A percentile compares a stretch with the other conserved stretches of the same genome.
phyloP scores from a whole-genome alignment of 2,888 invertebrate species.

The Heliconius erato region DNA sequence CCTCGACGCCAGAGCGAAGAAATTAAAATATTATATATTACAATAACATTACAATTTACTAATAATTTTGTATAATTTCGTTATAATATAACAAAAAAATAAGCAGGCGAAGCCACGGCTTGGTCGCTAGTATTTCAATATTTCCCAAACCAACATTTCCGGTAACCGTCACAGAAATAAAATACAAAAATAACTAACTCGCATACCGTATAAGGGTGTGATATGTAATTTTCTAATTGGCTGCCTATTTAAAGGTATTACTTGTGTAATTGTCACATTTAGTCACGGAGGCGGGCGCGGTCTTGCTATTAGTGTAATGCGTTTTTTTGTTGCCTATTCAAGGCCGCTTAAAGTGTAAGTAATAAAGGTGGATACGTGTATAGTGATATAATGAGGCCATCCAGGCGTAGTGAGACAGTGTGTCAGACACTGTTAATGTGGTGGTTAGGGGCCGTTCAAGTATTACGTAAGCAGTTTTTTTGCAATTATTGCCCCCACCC shows the following conservation, averaged over 20 bases:
- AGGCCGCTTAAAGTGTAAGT: background rate
- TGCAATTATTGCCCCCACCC: no score
- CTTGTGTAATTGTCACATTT: conserved; percentile 43
- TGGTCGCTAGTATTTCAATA: background rate
- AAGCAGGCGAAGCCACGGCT: no score
- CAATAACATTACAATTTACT: no score
- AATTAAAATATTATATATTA: no score
- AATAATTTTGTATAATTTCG: no score
- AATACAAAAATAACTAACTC: conserved; percentile 2
- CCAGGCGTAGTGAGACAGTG: no score
- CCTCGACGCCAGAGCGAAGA: no score
- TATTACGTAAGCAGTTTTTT: no score
- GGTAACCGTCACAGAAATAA: background rate
- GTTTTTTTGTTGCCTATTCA: conserved; percentile 57
- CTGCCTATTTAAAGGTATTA: conserved; percentile 43
- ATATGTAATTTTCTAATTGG: conserved; percentile 42
- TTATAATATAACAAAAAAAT: no score
- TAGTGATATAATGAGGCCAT: no score
- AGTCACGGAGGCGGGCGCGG: conserved; percentile 59
- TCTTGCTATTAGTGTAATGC: conserved; percentile 70
- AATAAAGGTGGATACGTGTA: background rate
- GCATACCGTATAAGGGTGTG: conserved; percentile 29
- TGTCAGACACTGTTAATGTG: no score
- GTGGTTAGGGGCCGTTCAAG: no score
- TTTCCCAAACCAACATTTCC: background rate